Evolutionary conservation across 2,888 invertebrate species (phyloP), one percentile per base, ranked within the genome.

Genomic region (Volucella bombylans): DNA sequence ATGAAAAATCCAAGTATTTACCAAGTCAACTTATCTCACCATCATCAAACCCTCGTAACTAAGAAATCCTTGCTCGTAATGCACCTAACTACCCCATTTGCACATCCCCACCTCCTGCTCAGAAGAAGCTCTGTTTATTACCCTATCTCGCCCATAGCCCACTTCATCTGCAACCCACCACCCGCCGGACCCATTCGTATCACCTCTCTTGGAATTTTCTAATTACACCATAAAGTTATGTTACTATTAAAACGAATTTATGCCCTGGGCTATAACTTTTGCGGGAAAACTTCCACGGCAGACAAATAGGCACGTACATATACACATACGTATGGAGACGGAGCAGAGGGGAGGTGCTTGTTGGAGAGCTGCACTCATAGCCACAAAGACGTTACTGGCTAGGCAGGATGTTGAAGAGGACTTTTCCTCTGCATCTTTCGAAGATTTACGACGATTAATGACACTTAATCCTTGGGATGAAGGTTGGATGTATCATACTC

Each of bases 231-330:
- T 86, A 86, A 86, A 86, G 82, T 86, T 86, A 86, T 86, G 86
- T 86, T 86, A 86, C 86, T 86, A 86, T 86, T 86, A 86, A 86
- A 86, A 86, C 86, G 86, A 82, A 86, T 86, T 86, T 86, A 86
- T 86, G 82, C 86, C 77, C 81, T 52, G 64, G 82, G 86, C 86
- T 76, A 86, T 86, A 86, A 86, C 86, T 86, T 87, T 88, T 85
- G 83, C 83, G 83, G 83, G 79, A 74, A 83, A 83, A 83, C 65
- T 83, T 83, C 71, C 74, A 80, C 74, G 71, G 74, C 52, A 78
- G 65, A 59, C 71, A 50, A 59, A 38, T 47, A 77, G 41, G 49
- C 55, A 23, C 43, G 54, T 49, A n/a, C n/a, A n/a, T 54, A 41
- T 31, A 50, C 54, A 52, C 54, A 41, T 23, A 69, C 49, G 47